Conservation (phyloP, 2,888 invertebrate genomes). For the Neoascia interrupta region DNA sequence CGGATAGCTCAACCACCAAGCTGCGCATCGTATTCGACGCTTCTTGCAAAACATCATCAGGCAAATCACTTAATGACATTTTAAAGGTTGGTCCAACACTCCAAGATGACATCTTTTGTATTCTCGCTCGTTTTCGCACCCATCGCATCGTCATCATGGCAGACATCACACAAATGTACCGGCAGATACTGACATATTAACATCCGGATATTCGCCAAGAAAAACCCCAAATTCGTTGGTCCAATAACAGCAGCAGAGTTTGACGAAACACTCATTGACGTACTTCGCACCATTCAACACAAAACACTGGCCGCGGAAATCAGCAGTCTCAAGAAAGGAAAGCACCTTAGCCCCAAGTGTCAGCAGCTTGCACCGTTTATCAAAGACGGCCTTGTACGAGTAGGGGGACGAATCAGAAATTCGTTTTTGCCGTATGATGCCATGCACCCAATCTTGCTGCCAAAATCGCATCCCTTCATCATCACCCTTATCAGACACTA, state of each 20-base stretch:
- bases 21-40: constrained; percentile 1
- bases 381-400: constrained; percentile 18
- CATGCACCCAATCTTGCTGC: constrained; percentile 11
- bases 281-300: constrained; percentile 19
- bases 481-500: constrained; percentile 7
- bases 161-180: constrained; percentile 20
- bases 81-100: constrained; percentile 24
- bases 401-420: constrained; percentile 11
- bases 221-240: background rate
- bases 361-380: constrained; percentile 8
- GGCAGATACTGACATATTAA: constrained; percentile 22
- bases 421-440: constrained; percentile 4
- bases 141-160: constrained; percentile 16
- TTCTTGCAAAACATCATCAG: constrained; percentile 3
- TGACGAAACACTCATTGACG: background rate
- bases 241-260: constrained; percentile 14
- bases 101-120: constrained; percentile 32
- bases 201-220: constrained; percentile 4
- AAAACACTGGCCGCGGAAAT: constrained; percentile 1
- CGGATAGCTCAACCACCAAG: constrained; percentile 14
- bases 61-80: constrained; percentile 15
- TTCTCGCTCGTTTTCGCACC: constrained; percentile 15
- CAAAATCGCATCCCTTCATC: constrained; percentile 13
- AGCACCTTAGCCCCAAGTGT: background rate
- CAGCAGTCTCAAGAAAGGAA: background rate